A percentile compares a stretch with the other conserved stretches of the same genome.
Conservation (phyloP, 2,888 invertebrate species). For the Ceratothoa steindachneri region DNA sequence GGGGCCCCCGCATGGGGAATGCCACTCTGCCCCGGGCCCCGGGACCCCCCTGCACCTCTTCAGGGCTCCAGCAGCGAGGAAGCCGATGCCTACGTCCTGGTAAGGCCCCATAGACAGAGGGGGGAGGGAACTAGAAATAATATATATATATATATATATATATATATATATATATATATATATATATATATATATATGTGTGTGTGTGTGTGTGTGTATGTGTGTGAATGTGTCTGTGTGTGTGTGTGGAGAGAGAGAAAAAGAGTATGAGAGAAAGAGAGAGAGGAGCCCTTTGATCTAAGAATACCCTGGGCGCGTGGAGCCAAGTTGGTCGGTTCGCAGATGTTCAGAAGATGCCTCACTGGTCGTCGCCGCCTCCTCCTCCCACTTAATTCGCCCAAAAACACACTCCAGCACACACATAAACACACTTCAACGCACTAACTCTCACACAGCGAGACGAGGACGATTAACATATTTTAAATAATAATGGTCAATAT, state of each 20-base stretch:
- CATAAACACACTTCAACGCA: not conserved
- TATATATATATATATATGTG: not conserved
- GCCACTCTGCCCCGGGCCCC: conserved; percentile 11
- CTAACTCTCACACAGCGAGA: too few relatives aligned
- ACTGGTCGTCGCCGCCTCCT: not conserved
- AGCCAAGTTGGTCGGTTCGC: not conserved
- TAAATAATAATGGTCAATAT: too few relatives aligned
- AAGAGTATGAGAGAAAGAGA: not conserved
- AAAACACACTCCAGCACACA: not conserved
- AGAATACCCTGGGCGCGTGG: not conserved
- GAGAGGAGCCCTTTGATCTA: not conserved
- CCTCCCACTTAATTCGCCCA: not conserved
- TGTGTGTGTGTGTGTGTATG: not conserved
- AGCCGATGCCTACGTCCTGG: conserved; percentile 43
- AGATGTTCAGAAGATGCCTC: not conserved
- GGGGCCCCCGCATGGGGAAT: conserved; percentile 8
- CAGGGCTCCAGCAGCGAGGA: conserved; percentile 47
- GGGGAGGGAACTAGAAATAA: not conserved
- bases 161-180: not conserved
- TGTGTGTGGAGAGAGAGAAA: not conserved
- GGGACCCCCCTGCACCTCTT: conserved; percentile 20
- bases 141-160: not conserved
- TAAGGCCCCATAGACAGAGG: conserved; percentile 18
- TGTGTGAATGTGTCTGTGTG: not conserved
- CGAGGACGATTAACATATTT: too few relatives aligned